Conservation (phyloP, 2,888 invertebrate species). For the Hydroisotoma schaefferi region DNA sequence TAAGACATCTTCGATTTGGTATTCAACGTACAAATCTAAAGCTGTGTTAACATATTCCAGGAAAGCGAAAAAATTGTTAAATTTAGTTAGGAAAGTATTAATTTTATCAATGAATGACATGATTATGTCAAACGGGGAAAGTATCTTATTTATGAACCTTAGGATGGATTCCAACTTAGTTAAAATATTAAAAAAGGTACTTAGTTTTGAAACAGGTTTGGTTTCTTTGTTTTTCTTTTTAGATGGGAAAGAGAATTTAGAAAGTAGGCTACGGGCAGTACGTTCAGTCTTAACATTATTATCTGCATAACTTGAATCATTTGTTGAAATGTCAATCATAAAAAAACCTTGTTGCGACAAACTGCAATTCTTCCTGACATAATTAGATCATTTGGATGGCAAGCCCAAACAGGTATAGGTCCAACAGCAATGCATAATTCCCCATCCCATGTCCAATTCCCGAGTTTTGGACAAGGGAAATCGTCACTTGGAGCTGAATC, state of each 20-base stretch:
- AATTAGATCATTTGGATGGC: slow-evolving; percentile 43
- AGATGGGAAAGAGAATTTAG: no score
- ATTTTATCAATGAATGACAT: background rate
- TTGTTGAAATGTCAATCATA: slow-evolving; percentile 17
- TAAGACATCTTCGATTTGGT: no score
- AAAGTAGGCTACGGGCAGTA: no score
- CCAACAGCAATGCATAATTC: slow-evolving; percentile 44
- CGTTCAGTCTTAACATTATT: no score
- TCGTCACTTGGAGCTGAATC: slow-evolving; percentile 17
- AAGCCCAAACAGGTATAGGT: slow-evolving; percentile 45
- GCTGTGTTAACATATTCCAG: background rate
- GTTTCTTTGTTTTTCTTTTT: no score
- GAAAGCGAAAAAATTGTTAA: background rate
- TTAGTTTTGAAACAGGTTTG: no score
- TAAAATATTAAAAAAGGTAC: no score
- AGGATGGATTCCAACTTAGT: slow-evolving; percentile 1
- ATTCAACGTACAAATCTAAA: no score
- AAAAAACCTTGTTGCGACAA: slow-evolving; percentile 46
- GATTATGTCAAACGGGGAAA: slow-evolving; percentile 6
- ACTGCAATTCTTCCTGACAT: slow-evolving; percentile 42
- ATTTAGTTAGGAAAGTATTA: background rate
- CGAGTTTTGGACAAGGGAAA: slow-evolving; percentile 42
- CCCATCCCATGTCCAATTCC: slow-evolving; percentile 46
- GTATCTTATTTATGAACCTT: slow-evolving; percentile 9
- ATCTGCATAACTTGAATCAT: background rate